Evolutionary conservation across 2,888 invertebrate genomes (phyloP).

Genomic region (Chloroclystis v-ata): DNA sequence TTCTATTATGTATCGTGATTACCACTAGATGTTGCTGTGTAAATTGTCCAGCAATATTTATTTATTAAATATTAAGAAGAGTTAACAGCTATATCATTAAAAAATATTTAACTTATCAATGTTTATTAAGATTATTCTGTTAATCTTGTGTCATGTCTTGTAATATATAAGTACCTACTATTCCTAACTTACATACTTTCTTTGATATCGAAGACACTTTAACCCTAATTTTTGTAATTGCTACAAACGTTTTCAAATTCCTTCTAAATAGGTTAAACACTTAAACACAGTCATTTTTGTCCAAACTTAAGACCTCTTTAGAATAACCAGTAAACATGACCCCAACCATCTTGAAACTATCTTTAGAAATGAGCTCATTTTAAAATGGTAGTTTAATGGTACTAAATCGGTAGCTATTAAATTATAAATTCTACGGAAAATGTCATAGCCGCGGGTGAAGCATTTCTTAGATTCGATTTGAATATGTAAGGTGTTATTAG

Average conservation of each 20-base stretch:
- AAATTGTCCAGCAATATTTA: too few relatives aligned
- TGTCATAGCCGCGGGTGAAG: constrained; percentile 50
- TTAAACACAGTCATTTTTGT: constrained; percentile 54
- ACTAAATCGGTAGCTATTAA: constrained; percentile 45
- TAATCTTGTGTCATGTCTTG: too few relatives aligned
- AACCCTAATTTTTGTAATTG: constrained; percentile 41
- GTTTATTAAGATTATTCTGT: too few relatives aligned
- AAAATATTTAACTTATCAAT: too few relatives aligned
- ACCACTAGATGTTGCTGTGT: too few relatives aligned
- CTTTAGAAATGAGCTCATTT: background rate
- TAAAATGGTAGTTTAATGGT: constrained; percentile 23
- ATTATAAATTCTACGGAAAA: constrained; percentile 46
- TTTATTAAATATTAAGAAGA: too few relatives aligned
- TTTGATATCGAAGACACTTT: constrained; percentile 7
- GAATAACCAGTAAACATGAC: constrained; percentile 14
- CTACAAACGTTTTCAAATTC: constrained; percentile 41
- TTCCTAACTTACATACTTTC: background rate
- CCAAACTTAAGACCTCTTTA: constrained; percentile 37
- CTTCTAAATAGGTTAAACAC: constrained; percentile 52
- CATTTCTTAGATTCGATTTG: constrained; percentile 52
- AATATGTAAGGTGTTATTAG: constrained; percentile 49
- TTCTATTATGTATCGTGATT: too few relatives aligned
- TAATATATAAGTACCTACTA: background rate
- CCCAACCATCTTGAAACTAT: background rate
- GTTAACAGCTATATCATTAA: too few relatives aligned